phyloP scores from a whole-genome alignment of 2,888 invertebrate species.

The Dicyrtomina minuta region DNA sequence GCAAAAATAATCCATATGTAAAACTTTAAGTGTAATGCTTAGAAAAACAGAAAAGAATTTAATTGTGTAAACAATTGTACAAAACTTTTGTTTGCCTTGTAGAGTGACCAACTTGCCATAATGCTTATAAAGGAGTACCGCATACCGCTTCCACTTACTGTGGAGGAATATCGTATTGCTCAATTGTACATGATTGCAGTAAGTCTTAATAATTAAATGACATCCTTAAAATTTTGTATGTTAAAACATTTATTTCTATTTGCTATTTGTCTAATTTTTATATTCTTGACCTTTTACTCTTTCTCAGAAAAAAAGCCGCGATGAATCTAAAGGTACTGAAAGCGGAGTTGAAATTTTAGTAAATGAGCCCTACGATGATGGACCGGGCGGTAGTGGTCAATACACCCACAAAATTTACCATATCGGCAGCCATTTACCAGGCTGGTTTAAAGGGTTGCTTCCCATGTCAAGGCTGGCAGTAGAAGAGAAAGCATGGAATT shows the following conservation, averaged over 20 bases:
- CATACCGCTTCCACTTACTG: slow-evolving; percentile 94
- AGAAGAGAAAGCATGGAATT: slow-evolving; percentile 99
- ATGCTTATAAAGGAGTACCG: slow-evolving; percentile 99
- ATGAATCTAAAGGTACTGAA: slow-evolving; percentile 95
- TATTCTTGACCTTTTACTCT: background rate
- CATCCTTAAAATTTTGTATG: background rate
- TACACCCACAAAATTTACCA: slow-evolving; percentile 99
- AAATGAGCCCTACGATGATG: slow-evolving; percentile 95
- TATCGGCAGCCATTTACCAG: slow-evolving; percentile 95
- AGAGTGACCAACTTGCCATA: slow-evolving; percentile 53
- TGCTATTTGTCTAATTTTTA: background rate
- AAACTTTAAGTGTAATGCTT: too few species aligned
- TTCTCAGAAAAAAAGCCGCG: slow-evolving; percentile 90
- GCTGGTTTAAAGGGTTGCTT: slow-evolving; percentile 88
- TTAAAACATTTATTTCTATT: background rate
- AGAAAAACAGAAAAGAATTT: too few species aligned
- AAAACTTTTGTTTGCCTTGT: too few species aligned
- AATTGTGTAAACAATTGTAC: too few species aligned
- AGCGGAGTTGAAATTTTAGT: slow-evolving; percentile 97
- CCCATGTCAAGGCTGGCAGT: slow-evolving; percentile 94
- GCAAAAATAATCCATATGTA: too few species aligned
- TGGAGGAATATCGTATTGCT: slow-evolving; percentile 97
- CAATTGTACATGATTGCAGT: slow-evolving; percentile 99
- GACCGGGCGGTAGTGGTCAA: slow-evolving; percentile 91
- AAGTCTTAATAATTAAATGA: slow-evolving; percentile 8